These are phyloP conservation scores for Regulus satrapa DNA, from an alignment of 2,113 vertebrate species.

Conservation along the genomic window DNA sequence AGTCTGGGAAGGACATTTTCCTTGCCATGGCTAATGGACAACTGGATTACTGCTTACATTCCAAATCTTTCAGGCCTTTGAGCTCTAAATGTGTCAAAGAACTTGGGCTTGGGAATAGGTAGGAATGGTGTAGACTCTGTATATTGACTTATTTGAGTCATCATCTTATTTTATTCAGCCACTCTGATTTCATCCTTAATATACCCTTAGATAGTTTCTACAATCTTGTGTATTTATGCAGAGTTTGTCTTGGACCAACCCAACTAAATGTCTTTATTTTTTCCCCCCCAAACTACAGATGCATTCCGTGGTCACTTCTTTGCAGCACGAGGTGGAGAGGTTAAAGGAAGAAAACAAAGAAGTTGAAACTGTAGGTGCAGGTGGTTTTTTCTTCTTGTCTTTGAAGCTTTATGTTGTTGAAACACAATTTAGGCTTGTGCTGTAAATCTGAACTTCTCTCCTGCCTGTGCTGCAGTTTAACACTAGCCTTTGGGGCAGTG, in stretches of 20 bases:
- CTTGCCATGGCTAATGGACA: background rate
- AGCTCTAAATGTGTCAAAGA: background rate
- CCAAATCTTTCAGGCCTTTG: background rate
- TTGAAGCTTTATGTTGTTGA: background rate
- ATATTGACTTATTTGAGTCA: background rate
- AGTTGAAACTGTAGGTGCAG: slow-evolving; percentile 80
- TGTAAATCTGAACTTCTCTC: background rate
- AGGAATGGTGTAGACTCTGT: background rate
- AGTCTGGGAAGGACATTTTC: background rate
- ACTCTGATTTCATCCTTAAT: background rate
- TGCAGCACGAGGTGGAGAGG: slow-evolving; percentile 87
- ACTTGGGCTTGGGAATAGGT: background rate
- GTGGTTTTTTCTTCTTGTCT: background rate
- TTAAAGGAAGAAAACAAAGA: slow-evolving; percentile 82
- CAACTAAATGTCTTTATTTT: background rate
- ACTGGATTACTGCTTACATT: background rate
- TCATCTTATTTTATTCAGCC: background rate
- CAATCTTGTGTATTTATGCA: background rate
- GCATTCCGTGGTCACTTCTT: slow-evolving; percentile 71
- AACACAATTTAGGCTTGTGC: background rate
- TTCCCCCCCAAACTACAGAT: slow-evolving; percentile 71
- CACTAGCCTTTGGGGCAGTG: background rate
- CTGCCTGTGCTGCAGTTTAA: background rate
- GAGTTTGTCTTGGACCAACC: background rate
- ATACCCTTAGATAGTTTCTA: rapidly evolving